Conservation (phyloP, 1,140 invertebrate genomes). For the Pemphigus obesinymphae region DNA sequence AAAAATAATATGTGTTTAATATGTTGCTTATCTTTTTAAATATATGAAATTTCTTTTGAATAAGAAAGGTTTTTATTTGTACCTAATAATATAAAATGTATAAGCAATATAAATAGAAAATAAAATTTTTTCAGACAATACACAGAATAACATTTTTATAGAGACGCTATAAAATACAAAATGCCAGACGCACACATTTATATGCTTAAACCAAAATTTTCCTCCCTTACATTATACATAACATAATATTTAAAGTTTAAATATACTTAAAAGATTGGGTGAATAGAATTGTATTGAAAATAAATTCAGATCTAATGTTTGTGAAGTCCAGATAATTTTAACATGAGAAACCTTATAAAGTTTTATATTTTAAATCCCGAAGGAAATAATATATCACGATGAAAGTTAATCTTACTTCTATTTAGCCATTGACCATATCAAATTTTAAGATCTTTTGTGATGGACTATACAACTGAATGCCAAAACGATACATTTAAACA, state of each 20-base stretch:
- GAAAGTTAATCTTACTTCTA: not conserved
- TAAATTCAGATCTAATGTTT: not conserved
- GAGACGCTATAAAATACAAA: too few species aligned
- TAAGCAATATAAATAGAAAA: too few species aligned
- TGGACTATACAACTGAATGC: not conserved
- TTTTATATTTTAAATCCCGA: not conserved
- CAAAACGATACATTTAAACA: not conserved
- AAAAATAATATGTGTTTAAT: too few species aligned
- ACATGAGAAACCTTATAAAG: not conserved
- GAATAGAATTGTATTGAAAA: not conserved
- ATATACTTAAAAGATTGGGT: not conserved
- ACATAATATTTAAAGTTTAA: not conserved
- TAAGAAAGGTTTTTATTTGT: too few species aligned
- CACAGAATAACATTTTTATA: too few species aligned
- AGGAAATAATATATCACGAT: not conserved
- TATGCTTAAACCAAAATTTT: not conserved
- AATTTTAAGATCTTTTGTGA: conserved; percentile 14
- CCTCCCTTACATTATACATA: too few species aligned
- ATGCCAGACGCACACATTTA: not conserved
- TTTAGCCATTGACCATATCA: not conserved
- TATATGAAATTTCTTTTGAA: too few species aligned
- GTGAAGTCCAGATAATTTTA: not conserved
- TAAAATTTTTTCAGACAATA: too few species aligned
- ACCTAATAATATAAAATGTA: too few species aligned
- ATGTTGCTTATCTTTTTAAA: too few species aligned